These are phyloP conservation scores for Vicugna pacos DNA, from an alignment of 2,113 vertebrate genomes.

Conservation along the genomic window DNA sequence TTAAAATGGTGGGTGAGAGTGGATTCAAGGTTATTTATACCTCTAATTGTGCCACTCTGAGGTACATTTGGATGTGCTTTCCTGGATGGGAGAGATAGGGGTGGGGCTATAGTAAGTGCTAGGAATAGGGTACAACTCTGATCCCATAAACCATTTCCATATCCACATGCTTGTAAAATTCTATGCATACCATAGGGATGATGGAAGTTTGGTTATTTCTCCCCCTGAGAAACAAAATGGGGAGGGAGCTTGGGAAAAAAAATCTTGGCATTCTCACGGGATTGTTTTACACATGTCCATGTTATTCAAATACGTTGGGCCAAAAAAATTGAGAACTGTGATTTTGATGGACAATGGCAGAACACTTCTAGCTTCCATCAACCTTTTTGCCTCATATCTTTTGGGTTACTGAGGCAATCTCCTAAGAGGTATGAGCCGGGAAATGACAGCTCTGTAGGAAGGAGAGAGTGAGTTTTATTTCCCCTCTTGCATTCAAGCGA, in stretches of 20 bases:
- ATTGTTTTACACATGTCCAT: background rate
- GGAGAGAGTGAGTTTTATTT: conserved; percentile 25
- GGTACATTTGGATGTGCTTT: conserved; percentile 17
- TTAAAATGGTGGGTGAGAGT: background rate
- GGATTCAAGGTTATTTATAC: background rate
- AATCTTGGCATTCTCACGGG: background rate
- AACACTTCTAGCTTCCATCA: background rate
- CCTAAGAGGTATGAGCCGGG: background rate
- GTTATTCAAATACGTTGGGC: background rate
- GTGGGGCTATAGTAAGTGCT: background rate
- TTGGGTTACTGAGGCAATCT: background rate
- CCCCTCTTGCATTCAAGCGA: background rate
- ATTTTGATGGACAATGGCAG: conserved; percentile 1
- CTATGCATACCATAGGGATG: background rate
- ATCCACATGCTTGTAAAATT: background rate
- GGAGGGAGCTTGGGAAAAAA: background rate
- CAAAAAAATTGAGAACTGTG: background rate
- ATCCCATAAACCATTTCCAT: background rate
- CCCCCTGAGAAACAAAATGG: background rate
- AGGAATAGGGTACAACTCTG: background rate
- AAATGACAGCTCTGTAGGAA: background rate
- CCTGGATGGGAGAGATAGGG: background rate
- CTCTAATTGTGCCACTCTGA: background rate
- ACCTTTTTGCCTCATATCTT: background rate
- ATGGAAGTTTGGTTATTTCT: background rate